Evolutionary conservation across 2,797 vertebrate species (phyloP).

Genomic region (Hybognathus amarus): DNA sequence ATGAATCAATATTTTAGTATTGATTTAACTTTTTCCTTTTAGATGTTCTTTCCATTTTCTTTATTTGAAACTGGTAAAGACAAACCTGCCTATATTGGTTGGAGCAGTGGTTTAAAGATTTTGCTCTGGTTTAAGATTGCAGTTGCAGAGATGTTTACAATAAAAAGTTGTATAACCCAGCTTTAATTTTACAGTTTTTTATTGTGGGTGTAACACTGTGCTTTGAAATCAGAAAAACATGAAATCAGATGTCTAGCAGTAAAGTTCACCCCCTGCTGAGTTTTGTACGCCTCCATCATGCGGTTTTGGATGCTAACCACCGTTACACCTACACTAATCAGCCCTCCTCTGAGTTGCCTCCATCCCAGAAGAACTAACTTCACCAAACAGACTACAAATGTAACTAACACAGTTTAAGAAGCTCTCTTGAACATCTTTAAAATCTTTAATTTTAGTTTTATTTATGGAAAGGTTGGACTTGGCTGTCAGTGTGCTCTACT

Average conservation of each 20-base stretch:
- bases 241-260: conserved; percentile 46
- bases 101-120: not conserved
- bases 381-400: conserved; percentile 49
- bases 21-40: not conserved
- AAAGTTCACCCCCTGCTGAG: conserved; percentile 46
- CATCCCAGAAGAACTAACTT: conserved; percentile 31
- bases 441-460: not conserved
- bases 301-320: conserved; percentile 30
- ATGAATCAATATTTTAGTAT: conserved; percentile 1
- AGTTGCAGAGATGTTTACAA: conserved; percentile 4
- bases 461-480: not conserved
- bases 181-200: not conserved
- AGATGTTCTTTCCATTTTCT: not conserved
- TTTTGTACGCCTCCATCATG: conserved; percentile 47
- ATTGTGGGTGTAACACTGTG: conserved; percentile 32
- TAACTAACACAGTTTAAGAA: conserved; percentile 24
- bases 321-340: conserved; percentile 42
- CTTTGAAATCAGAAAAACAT: conserved; percentile 28
- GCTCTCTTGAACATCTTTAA: conserved; percentile 9
- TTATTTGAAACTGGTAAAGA: not conserved
- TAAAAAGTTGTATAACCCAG: not conserved
- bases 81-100: not conserved
- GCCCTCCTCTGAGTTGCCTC: conserved; percentile 18
- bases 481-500: conserved; percentile 9
- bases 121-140: not conserved